Conservation (phyloP, 2,888 invertebrate genomes). For the Psylliodes chrysocephalus region DNA sequence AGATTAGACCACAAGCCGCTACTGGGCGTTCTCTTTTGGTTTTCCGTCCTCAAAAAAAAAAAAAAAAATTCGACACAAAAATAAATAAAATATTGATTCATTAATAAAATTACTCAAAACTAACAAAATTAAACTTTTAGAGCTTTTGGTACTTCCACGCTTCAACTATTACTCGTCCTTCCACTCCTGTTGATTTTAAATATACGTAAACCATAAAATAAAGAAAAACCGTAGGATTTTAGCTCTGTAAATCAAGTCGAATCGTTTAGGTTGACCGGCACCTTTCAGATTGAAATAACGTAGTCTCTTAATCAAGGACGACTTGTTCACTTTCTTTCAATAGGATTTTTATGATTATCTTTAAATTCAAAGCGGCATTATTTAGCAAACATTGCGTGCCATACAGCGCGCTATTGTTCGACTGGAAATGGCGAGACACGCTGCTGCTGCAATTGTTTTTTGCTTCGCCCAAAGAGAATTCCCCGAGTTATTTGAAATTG, state of each 20-base stretch:
- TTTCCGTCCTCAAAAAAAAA: too few relatives aligned
- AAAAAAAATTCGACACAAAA: too few relatives aligned
- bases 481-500: too few relatives aligned
- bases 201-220: not conserved
- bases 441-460: not conserved
- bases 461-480: not conserved
- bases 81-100: too few relatives aligned
- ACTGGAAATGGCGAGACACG: conserved; percentile 14
- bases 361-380: conserved; percentile 29
- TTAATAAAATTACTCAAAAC: too few relatives aligned
- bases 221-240: not conserved
- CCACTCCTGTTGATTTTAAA: too few relatives aligned
- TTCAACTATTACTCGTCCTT: too few relatives aligned
- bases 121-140: too few relatives aligned
- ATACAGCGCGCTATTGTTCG: conserved; percentile 15
- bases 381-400: conserved; percentile 30
- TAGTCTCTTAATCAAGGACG: conserved; percentile 52
- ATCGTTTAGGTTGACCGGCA: not conserved
- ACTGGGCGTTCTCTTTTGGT: too few relatives aligned
- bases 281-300: conserved; percentile 25
- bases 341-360: conserved; percentile 48
- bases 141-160: too few relatives aligned
- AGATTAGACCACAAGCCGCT: too few relatives aligned
- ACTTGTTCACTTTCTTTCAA: conserved; percentile 56
- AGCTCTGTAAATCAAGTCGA: too few relatives aligned